A percentile compares a stretch with the other conserved stretches of the same genome.
These are phyloP conservation scores for Sitodiplosis mosellana DNA, from an alignment of 1,140 invertebrate genomes.

Conservation along the genomic window DNA sequence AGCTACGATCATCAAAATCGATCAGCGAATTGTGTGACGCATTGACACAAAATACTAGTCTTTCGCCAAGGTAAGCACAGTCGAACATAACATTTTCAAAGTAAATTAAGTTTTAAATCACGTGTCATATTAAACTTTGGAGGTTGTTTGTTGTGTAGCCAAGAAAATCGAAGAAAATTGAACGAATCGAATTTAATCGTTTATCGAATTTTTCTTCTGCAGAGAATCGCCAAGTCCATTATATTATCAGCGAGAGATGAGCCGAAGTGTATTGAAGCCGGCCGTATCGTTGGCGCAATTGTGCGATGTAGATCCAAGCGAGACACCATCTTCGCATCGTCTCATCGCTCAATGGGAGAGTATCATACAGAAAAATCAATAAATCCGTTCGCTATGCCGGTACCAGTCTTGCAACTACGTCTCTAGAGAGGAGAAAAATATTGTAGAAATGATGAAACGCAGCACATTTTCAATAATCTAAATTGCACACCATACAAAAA, in stretches of 20 bases:
- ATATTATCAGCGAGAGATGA: constrained; percentile 5
- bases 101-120: too few relatives aligned
- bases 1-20: constrained; percentile 33
- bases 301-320: constrained; percentile 32
- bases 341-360: constrained; percentile 40
- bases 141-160: too few relatives aligned
- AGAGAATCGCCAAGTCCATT: constrained; percentile 8
- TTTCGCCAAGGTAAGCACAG: constrained; percentile 18
- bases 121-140: too few relatives aligned
- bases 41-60: constrained; percentile 24
- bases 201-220: constrained; percentile 1
- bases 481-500: too few relatives aligned
- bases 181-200: too few relatives aligned
- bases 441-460: too few relatives aligned
- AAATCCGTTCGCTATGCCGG: constrained; percentile 7
- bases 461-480: too few relatives aligned
- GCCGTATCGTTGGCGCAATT: constrained; percentile 36
- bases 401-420: too few relatives aligned
- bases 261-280: constrained; percentile 30
- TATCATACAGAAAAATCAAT: constrained; percentile 36
- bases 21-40: constrained; percentile 34
- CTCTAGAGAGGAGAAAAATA: too few relatives aligned
- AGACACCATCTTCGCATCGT: constrained; percentile 35
- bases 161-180: too few relatives aligned
- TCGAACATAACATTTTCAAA: too few relatives aligned